Percentiles rank a stretch among this genome's conserved stretches.
Evolutionary conservation across 2,797 vertebrate genomes (phyloP).

Genomic region (Myiotriccus ornatus): DNA sequence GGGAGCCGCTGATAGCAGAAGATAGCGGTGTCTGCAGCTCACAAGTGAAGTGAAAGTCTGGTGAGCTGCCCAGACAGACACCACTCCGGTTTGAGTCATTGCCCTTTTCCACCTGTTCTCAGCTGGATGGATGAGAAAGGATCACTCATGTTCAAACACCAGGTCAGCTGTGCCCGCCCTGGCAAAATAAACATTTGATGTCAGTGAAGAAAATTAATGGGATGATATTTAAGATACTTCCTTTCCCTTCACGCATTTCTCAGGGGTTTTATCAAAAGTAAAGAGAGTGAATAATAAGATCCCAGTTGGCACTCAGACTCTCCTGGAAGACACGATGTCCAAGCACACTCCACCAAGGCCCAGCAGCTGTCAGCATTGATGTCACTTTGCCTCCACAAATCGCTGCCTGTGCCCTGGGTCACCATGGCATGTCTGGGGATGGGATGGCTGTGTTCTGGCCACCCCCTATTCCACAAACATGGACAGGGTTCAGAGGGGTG

Average conservation of each 20-base stretch:
- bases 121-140: conserved; percentile 25
- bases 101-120: conserved; percentile 16
- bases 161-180: neutral
- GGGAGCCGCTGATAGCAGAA: conserved; percentile 21
- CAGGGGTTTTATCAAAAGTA: conserved; percentile 39
- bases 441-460: neutral
- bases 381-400: neutral
- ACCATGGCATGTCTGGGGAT: neutral
- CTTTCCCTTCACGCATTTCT: conserved; percentile 11
- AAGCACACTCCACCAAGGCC: rapidly evolving
- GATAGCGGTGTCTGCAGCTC: conserved; percentile 6
- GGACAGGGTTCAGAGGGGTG: neutral
- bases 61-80: conserved; percentile 33
- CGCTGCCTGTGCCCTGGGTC: neutral
- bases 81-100: conserved; percentile 47
- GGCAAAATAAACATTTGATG: conserved; percentile 37
- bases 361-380: neutral
- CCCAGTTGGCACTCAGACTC: neutral
- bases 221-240: neutral
- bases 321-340: neutral
- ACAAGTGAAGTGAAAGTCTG: conserved; percentile 58
- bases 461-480: rapidly evolving
- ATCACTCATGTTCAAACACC: conserved; percentile 31
- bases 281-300: conserved; percentile 44
- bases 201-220: conserved; percentile 6